These are phyloP conservation scores for Diorhabda sublineata DNA, from an alignment of 1,140 invertebrate genomes.

Conservation along the genomic window DNA sequence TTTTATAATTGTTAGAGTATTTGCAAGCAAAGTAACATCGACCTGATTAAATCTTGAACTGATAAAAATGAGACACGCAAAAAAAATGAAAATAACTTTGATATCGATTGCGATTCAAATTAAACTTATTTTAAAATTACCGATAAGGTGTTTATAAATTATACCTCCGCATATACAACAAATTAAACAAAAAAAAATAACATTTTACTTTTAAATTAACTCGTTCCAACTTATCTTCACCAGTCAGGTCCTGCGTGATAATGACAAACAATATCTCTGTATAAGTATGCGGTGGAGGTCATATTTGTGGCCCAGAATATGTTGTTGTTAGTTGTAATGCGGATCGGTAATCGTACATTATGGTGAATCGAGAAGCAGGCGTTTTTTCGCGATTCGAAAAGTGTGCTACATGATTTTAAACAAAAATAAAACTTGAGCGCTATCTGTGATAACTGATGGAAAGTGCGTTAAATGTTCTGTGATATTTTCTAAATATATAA, in stretches of 20 bases:
- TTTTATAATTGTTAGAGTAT: too few species aligned
- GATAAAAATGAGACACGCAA: too few species aligned
- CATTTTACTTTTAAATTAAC: too few species aligned
- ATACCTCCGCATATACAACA: too few species aligned
- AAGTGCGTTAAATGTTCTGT: constrained; percentile 6
- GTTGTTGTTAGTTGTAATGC: background rate
- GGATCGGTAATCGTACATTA: background rate
- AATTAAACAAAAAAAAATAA: too few species aligned
- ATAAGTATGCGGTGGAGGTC: constrained; percentile 1
- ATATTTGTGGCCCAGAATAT: background rate
- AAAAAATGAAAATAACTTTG: too few species aligned
- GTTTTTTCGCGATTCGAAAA: background rate
- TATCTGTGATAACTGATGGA: background rate
- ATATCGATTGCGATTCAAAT: too few species aligned
- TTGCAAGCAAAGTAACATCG: too few species aligned
- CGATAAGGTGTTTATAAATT: too few species aligned
- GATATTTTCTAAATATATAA: background rate
- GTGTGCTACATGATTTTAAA: background rate
- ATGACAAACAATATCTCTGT: background rate
- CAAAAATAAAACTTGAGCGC: background rate
- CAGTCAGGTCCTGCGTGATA: constrained; percentile 1
- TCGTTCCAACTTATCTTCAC: background rate
- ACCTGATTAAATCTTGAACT: too few species aligned
- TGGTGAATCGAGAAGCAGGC: background rate
- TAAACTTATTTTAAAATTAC: too few species aligned